phyloP scores from a whole-genome alignment of 2,888 invertebrate species.

The Tipula confusa region DNA sequence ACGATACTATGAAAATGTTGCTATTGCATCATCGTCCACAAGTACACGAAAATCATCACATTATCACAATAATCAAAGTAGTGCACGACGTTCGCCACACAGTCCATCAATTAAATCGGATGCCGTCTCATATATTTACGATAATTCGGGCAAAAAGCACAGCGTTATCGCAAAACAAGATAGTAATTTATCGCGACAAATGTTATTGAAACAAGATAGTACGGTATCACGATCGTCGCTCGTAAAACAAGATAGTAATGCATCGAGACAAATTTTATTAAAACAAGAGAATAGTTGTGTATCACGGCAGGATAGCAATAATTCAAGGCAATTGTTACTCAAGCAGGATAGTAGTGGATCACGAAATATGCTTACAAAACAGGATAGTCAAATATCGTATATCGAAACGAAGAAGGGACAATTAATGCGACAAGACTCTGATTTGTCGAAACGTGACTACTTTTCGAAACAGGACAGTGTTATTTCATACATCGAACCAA shows the following conservation, averaged over 20 bases:
- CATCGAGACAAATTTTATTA: constrained; percentile 48
- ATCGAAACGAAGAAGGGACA: constrained; percentile 47
- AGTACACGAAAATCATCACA: constrained; percentile 82
- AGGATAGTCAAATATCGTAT: constrained; percentile 50
- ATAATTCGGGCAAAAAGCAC: constrained; percentile 46
- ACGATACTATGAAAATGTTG: constrained; percentile 81
- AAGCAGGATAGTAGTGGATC: constrained; percentile 50
- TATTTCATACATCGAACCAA: constrained; percentile 43
- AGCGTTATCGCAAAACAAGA: constrained; percentile 49
- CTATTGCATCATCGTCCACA: constrained; percentile 79
- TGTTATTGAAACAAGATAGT: constrained; percentile 38
- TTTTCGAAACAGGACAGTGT: constrained; percentile 45
- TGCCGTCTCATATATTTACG: constrained; percentile 57
- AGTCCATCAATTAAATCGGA: constrained; percentile 54
- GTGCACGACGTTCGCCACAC: constrained; percentile 51
- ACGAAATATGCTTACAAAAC: constrained; percentile 47
- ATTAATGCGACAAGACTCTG: constrained; percentile 38
- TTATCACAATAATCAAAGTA: constrained; percentile 72
- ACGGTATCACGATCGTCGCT: constrained; percentile 43
- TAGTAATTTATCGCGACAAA: constrained; percentile 46
- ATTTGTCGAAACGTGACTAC: constrained; percentile 41
- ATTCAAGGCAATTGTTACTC: constrained; percentile 46
- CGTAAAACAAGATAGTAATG: constrained; percentile 49
- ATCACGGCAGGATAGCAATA: constrained; percentile 43
- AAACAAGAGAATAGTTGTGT: constrained; percentile 47